phyloP scores from a whole-genome alignment of 2,797 vertebrate genomes.

The Spondyliosoma cantharus region DNA sequence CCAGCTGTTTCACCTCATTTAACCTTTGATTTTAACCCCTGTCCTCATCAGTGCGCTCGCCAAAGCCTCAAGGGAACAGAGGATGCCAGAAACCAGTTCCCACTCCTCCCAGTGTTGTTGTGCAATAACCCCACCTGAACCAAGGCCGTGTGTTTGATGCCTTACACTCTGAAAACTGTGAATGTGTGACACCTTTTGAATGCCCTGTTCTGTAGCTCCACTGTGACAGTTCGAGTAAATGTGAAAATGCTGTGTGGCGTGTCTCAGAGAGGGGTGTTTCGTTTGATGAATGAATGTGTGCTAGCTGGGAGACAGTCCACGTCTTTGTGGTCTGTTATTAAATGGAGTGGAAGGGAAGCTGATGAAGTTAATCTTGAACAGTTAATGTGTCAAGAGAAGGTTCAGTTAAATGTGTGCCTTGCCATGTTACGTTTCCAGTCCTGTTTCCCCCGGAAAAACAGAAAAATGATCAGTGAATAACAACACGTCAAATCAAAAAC shows the following conservation, averaged over 20 bases:
- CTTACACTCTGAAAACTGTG: constrained; percentile 79
- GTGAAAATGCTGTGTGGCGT: constrained; percentile 43
- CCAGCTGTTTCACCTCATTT: constrained; percentile 36
- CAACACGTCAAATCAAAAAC: constrained; percentile 7
- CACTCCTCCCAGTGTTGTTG: constrained; percentile 48
- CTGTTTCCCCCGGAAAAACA: constrained; percentile 5
- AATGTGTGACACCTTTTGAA: constrained; percentile 60
- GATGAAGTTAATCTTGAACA: constrained; percentile 7
- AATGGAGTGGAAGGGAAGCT: not conserved
- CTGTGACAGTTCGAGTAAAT: constrained; percentile 42
- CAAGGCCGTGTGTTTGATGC: constrained; percentile 71
- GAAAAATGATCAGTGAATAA: constrained; percentile 6
- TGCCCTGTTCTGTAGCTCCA: constrained; percentile 21
- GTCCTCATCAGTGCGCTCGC: constrained; percentile 2
- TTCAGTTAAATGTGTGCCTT: constrained; percentile 69
- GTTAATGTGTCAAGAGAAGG: constrained; percentile 17
- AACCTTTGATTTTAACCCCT: not conserved
- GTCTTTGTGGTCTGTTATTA: not conserved
- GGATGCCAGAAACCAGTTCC: constrained; percentile 21
- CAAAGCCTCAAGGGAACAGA: constrained; percentile 30
- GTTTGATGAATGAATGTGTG: constrained; percentile 1
- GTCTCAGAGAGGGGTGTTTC: constrained; percentile 11
- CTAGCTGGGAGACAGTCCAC: not conserved
- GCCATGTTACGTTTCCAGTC: constrained; percentile 21
- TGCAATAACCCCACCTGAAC: constrained; percentile 64